Conservation (phyloP, 2,888 invertebrate genomes). For the Piscicola geometra region DNA sequence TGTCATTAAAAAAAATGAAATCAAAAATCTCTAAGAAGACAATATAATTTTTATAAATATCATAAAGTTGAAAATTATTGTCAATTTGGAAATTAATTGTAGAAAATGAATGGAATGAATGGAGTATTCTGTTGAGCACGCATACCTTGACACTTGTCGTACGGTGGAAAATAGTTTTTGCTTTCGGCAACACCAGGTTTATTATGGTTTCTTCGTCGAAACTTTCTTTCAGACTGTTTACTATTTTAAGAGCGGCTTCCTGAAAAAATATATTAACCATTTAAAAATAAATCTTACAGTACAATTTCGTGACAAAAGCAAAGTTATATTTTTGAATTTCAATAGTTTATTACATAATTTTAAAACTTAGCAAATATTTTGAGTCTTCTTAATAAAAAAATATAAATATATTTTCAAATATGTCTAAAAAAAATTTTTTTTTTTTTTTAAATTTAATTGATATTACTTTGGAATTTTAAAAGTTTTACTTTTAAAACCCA, state of each 20-base stretch:
- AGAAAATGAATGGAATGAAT: not conserved
- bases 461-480: no score
- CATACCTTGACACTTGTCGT: slow-evolving; percentile 51
- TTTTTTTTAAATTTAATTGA: no score
- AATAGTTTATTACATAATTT: no score
- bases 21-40: not conserved
- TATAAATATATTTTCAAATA: no score
- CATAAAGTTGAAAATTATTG: not conserved
- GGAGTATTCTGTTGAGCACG: not conserved
- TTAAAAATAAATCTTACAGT: no score
- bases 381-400: no score
- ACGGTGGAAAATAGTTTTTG: slow-evolving; percentile 66
- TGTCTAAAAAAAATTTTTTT: no score
- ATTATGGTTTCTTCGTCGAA: slow-evolving; percentile 76
- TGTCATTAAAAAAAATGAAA: slow-evolving; percentile 40
- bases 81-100: not conserved
- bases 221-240: slow-evolving; percentile 76
- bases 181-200: slow-evolving; percentile 74
- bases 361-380: no score
- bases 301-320: no score
- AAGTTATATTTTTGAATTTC: no score
- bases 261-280: no score
- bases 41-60: not conserved
- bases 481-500: no score
- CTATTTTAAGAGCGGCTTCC: slow-evolving; percentile 82